Base-by-base conservation (phyloP, 1,140 invertebrate species). In the Helicoverpa armigera region DNA sequence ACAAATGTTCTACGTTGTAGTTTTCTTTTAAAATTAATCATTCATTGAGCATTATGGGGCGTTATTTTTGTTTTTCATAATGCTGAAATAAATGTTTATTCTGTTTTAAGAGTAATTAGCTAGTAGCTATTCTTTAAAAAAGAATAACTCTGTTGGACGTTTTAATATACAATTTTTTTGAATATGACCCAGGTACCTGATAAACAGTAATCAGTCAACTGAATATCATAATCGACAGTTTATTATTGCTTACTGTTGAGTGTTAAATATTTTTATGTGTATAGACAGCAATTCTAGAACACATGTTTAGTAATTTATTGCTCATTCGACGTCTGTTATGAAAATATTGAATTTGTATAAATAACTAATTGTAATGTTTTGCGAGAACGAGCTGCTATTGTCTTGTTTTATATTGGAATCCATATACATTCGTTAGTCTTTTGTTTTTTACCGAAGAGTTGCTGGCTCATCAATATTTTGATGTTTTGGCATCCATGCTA, bases 401-500 rank as follows among this genome's bases (percentile, higher is more conserved):
- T 60, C 9, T 9, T 43, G 35, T 29, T 29, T 12, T 29, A 29
- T 29, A 11, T 2, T 29, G 23, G 23, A 12, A 60, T 29, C 29
- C 23, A 61, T 23, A 16, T 56, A 23, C 9, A 2, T 58, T 11
- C 7, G 7, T 58, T 23, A 7, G 2, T 60, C 11, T 11, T 61
- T 13, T 43, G 3, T 31, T 2, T 1, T 13, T 31, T 10, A 18
- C 23, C 11, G 23, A 31, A 61, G 29, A 2, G 12, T 14, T 31
- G 58, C 58, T 29, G 29, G 58, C 23, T 13, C 23, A 13, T 61
- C 58, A 61, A 31, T 61, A 61, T 31, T 61, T 61, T 61, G 3
- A 61, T 31, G 23, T 29, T 18, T 61, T 61, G 58, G 58, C 58
- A 61, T 61, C 23, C 23, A 61, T 61, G 58, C 23, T 61, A 29